Evolutionary conservation across 2,888 invertebrate species (phyloP), one percentile per base, ranked within the genome.

Genomic region (Scaptomyza cyrtandrae): DNA sequence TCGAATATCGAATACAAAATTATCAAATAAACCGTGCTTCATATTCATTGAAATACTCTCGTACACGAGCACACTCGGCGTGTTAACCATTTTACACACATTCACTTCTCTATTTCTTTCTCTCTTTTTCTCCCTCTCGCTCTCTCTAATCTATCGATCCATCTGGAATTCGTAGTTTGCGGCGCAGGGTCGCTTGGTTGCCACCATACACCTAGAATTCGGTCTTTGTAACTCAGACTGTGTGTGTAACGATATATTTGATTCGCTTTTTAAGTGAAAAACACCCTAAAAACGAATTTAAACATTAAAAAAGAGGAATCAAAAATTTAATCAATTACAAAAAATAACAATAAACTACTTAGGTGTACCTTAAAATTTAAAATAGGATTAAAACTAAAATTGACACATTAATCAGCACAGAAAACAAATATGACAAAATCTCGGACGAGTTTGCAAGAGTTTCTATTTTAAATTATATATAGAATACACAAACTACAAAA

Each of bases 161-260:
- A 56, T 59, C 75, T 64, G 77, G 80, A 83, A 84, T 73, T 80
- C 83, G 74, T 90, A 91, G 91, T 88, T 86, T 77, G 90, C 86
- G 81, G 83, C 89, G 73, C 90, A 91, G 83, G 91, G 91, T 80
- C 90, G 90, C 78, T 88, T 90, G 87, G 87, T 90, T 76, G 91
- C 91, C 78, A 91, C 91, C 75, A 91, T 91, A 72, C 90, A 90
- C 82, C 91, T 91, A 84, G 91, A 91, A 90, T 91, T 91, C 84
- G 91, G 91, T 90, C 90, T 90, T 79, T 91, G 91, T 88, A 91
- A 90, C 82, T 90, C 90, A 76, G 90, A 90, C 89, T 90, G 90
- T 90, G 90, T 90, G 90, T 90, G 90, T 90, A 90, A 86, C 78
- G 88, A 90, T 89, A 84, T 90, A 80, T 90, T 90, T 90, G 86